Evolutionary conservation across 92 coral and sea anemone genomes (phyloP).

Genomic region (Porites lobata): DNA sequence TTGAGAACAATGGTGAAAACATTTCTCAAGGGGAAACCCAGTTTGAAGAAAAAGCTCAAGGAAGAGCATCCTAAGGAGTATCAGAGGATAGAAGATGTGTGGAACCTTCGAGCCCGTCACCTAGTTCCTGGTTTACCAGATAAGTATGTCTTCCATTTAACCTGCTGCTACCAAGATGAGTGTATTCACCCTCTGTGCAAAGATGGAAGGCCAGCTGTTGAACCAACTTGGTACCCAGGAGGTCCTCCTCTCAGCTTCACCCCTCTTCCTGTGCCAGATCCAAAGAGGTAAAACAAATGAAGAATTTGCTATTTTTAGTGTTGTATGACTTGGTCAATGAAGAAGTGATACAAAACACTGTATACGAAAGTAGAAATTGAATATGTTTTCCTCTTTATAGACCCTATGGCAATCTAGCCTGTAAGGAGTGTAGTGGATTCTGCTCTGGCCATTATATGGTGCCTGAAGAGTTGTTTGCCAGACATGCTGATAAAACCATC

Average conservation of each 20-base stretch:
- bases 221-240: conserved; percentile 49
- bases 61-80: conserved; percentile 50
- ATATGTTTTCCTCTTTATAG: conserved; percentile 14
- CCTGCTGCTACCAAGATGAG: conserved; percentile 40
- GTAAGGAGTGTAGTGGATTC: conserved; percentile 37
- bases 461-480: conserved; percentile 29
- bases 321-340: neutral
- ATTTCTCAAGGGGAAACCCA: conserved; percentile 53
- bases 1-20: conserved; percentile 9
- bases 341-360: neutral
- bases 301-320: too few species aligned
- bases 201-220: conserved; percentile 36
- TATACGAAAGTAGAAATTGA: too few species aligned
- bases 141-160: conserved; percentile 50
- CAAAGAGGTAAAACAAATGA: conserved; percentile 34
- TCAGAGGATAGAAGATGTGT: conserved; percentile 58
- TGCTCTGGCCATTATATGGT: conserved; percentile 58
- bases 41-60: conserved; percentile 43
- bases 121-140: conserved; percentile 41
- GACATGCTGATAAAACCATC: neutral
- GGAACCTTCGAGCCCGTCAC: conserved; percentile 70
- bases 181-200: conserved; percentile 51
- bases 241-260: conserved; percentile 61
- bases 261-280: conserved; percentile 63
- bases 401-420: conserved; percentile 55